Percentiles rank a stretch among this genome's conserved stretches.
These are phyloP conservation scores for Gortyna flavago DNA, from an alignment of 2,888 invertebrate species.

Conservation along the genomic window DNA sequence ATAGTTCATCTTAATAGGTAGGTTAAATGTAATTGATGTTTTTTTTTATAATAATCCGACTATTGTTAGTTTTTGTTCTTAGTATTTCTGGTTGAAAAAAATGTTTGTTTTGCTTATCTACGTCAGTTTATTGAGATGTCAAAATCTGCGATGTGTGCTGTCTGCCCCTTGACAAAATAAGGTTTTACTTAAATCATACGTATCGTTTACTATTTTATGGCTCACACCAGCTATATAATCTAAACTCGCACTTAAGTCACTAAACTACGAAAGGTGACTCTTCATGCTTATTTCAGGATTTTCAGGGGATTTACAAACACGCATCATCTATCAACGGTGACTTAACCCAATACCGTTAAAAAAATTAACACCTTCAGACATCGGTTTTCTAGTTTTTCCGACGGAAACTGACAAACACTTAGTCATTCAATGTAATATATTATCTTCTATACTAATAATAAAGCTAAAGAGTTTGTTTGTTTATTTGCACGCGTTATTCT, in stretches of 20 bases:
- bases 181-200: no score
- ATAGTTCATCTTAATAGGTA: background rate
- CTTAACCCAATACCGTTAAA: conserved; percentile 4
- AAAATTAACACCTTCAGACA: conserved; percentile 34
- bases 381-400: conserved; percentile 13
- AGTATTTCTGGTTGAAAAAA: background rate
- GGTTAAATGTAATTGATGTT: background rate
- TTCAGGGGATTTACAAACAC: background rate
- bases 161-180: background rate
- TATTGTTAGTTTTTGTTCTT: conserved; percentile 10
- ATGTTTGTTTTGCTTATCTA: background rate
- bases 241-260: no score
- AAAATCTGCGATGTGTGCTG: background rate
- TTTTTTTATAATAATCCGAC: background rate
- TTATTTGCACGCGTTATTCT: no score
- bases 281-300: background rate
- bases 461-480: no score
- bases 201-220: no score
- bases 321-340: background rate
- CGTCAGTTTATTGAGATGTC: background rate
- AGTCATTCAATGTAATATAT: conserved; percentile 1
- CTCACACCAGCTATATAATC: no score
- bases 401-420: background rate
- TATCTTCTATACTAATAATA: background rate
- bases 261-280: background rate